These are phyloP conservation scores for Origma solitaria DNA, from an alignment of 2,113 vertebrate genomes.

Conservation along the genomic window DNA sequence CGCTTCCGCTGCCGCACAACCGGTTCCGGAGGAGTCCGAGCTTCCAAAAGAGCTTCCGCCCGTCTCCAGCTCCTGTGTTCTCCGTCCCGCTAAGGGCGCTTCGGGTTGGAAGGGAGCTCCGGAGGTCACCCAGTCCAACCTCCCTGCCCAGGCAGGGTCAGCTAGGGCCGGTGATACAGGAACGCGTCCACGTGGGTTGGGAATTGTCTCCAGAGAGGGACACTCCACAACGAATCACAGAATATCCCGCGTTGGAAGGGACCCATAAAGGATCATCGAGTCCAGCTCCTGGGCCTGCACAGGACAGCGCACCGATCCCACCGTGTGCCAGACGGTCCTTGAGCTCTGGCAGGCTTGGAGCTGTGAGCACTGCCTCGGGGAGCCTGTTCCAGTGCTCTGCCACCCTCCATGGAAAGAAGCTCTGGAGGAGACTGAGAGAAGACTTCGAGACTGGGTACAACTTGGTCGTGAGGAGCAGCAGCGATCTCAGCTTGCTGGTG, in stretches of 20 bases:
- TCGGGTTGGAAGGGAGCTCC: background rate
- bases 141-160: background rate
- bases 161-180: background rate
- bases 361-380: background rate
- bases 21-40: background rate
- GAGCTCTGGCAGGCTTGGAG: background rate
- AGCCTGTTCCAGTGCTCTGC: background rate
- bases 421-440: background rate
- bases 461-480: background rate
- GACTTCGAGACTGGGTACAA: background rate
- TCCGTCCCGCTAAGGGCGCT: fast-evolving
- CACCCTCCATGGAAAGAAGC: background rate
- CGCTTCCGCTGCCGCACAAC: background rate
- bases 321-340: no score
- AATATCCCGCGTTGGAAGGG: background rate
- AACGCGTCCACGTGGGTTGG: background rate
- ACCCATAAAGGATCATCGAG: background rate
- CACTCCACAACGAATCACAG: background rate
- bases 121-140: background rate
- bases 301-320: background rate
- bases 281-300: background rate
- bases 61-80: fast-evolving
- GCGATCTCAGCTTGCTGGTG: background rate
- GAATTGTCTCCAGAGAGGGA: no score
- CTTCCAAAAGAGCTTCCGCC: fast-evolving